Evolutionary conservation across 2,113 vertebrate genomes (phyloP).

Genomic region (Phyllostomus discolor): DNA sequence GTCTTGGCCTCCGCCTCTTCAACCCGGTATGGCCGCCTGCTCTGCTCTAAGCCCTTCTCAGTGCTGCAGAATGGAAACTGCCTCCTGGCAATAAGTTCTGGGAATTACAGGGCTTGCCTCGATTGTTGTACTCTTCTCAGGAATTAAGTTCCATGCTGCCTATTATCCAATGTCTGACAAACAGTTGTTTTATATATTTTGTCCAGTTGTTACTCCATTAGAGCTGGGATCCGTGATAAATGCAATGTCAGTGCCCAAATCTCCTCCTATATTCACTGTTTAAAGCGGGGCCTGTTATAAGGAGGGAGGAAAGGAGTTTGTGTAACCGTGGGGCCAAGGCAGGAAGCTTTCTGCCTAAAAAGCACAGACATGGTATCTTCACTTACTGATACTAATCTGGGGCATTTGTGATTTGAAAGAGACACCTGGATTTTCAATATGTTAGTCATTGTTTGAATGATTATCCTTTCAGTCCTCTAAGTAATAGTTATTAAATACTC

Average conservation of each 20-base stretch:
- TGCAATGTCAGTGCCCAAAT: not conserved
- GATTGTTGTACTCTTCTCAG: not conserved
- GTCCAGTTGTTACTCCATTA: not conserved
- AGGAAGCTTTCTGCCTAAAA: not conserved
- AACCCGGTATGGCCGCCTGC: not conserved
- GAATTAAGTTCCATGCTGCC: not conserved
- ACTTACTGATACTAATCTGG: slow-evolving; percentile 8
- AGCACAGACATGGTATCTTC: not conserved
- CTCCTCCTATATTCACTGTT: not conserved
- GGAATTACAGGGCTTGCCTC: not conserved
- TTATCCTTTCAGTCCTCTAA: slow-evolving; percentile 11
- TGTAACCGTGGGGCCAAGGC: not conserved
- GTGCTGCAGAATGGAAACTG: not conserved
- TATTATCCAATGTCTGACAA: not conserved
- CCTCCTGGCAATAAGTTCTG: not conserved
- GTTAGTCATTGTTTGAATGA: slow-evolving; percentile 56
- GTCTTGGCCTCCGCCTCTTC: not conserved
- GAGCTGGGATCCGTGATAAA: not conserved
- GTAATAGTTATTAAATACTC: not conserved
- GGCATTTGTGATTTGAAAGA: slow-evolving; percentile 43
- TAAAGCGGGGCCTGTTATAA: not conserved
- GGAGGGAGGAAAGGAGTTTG: not conserved
- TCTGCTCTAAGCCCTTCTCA: not conserved
- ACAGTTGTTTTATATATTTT: not conserved
- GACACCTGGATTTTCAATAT: slow-evolving; percentile 53